Evolutionary conservation across 53 echinoderm and acorn worm genomes (phyloP), one percentile per base, ranked within the genome.

Genomic region (Crossaster papposus): DNA sequence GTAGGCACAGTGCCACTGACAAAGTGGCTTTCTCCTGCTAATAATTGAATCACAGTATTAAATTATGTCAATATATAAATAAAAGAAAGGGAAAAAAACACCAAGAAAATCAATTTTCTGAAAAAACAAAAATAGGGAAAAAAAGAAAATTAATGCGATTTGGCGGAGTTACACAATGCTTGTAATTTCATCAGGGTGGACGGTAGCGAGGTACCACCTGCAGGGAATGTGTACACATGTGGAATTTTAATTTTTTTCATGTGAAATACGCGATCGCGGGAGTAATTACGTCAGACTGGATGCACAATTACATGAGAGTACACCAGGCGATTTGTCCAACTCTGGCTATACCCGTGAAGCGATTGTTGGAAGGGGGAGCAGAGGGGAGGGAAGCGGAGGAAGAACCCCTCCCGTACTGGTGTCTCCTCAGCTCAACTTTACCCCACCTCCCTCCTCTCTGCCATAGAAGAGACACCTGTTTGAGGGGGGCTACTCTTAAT

Each of bases 231-330:
- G 73, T 71, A 72, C 85, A 85, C 71, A 65, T 85, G 72, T 72
- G 73, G 51, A 85, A 44, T n/a, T n/a, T n/a, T n/a, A n/a, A 85
- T 38, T 44, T 9, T 18, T 44, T 82, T 51, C 82, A 68, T 68
- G 82, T 36, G 4, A 82, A 81, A 64, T 64, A 26, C 65, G 82
- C 65, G 22, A 24, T 24, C 65, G 82, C 65, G 22, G 13, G 65
- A 63, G 77, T 87, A 87, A 87, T 87, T 77, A 87, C 77, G 32
- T 72, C 53, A 28, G 72, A 77, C 87, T 87, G 87, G 77, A 87
- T n/a, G 77, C 87, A 77, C 87, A 87, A 77, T 87, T 75, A 77
- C 87, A 87, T 62, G 87, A 54, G 58, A 36, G 72, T 28, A 24
- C 51, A 53, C 53, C 73, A 30, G 15, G 20, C 51, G 51, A 31